Evolutionary conservation across 35 echinoderm and acorn worm genomes (phyloP), one percentile per base, ranked within the genome.

Genomic region (Strongylocentrotus purpuratus): DNA sequence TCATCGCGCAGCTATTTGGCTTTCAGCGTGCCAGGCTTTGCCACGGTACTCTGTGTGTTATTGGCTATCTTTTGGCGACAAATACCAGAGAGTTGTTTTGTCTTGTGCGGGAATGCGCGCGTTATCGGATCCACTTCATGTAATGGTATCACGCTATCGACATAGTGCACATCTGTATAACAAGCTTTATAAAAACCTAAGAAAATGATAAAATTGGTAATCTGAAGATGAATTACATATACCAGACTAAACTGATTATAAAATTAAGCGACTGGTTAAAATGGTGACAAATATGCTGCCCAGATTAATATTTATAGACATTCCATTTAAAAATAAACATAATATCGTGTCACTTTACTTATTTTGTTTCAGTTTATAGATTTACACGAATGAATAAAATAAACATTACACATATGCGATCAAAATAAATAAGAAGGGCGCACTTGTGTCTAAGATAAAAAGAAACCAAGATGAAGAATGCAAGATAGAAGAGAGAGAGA

Each of bases 11-110:
- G 3, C 3, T 7, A 28, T 78, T n/a, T 78, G 65, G 65, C 65
- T 78, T 78, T 78, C 65, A 78, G n/a, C 65, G 20, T 18, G 65
- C 65, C 65, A 78, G 25, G 65, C 65, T 78, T 78, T 78, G 28
- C 65, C 20, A 41, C 3, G 65, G 65, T 78, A 78, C 65, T 78
- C 20, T 4, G 4, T 22, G 65, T 78, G 20, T 78, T 78, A 78
- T 78, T 78, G 65, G 65, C 65, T 78, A 78, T 78, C 65, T 78
- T 28, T 78, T 78, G 65, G 65, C 65, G 65, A 22, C 65, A 78
- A 78, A 78, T 78, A 78, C 65, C 65, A 78, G 65, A 8, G 65
- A 78, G 15, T 78, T 78, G 65, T 78, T 78, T 78, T 78, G 65
- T 78, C 65, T 78, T 78, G 0, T 18, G 4, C 25, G 4, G 65